These are phyloP conservation scores for Drosophila lacteicornis DNA, from an alignment of 1,140 invertebrate species.

Conservation along the genomic window DNA sequence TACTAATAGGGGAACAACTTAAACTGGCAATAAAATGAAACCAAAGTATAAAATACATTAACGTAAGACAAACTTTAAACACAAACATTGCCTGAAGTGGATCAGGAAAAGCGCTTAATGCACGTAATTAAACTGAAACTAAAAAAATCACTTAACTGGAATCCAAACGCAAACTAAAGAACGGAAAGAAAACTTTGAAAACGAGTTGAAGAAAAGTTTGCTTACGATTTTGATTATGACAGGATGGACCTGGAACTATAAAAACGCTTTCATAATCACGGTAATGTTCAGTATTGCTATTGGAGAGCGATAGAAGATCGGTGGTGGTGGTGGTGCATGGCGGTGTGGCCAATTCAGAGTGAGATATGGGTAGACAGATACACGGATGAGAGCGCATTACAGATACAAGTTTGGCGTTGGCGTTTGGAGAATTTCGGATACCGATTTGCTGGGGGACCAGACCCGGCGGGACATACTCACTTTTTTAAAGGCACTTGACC, in stretches of 20 bases:
- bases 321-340: conserved; percentile 41
- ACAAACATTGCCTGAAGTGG: background rate
- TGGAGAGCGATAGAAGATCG: conserved; percentile 38
- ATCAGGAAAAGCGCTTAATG: background rate
- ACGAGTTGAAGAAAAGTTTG: conserved; percentile 50
- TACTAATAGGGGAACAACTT: background rate
- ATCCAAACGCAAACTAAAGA: conserved; percentile 19
- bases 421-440: background rate
- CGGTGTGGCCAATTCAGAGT: conserved; percentile 59
- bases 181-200: conserved; percentile 20
- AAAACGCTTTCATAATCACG: conserved; percentile 91
- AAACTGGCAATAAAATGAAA: background rate
- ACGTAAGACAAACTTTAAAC: conserved; percentile 26
- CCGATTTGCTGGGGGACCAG: background rate
- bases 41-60: background rate
- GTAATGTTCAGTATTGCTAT: conserved; percentile 87
- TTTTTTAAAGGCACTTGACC: conserved; percentile 99
- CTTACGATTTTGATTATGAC: conserved; percentile 85
- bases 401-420: conserved; percentile 10
- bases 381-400: conserved; percentile 18
- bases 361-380: conserved; percentile 45
- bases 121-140: conserved; percentile 6
- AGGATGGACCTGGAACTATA: conserved; percentile 90
- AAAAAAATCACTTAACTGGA: conserved; percentile 26
- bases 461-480: conserved; percentile 88